Conservation (phyloP, 2,113 vertebrate species). For the Alosa alosa region DNA sequence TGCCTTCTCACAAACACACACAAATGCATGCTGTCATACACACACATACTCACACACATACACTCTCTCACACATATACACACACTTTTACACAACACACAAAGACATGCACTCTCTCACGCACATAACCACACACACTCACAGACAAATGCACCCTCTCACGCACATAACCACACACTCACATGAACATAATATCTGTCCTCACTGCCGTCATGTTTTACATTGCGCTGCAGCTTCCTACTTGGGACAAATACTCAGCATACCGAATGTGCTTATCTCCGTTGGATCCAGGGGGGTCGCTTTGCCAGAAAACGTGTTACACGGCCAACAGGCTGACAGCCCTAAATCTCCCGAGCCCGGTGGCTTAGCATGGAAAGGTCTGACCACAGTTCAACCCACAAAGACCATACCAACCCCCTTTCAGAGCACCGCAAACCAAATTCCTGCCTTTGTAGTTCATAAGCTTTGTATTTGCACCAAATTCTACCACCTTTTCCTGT, state of each 20-base stretch:
- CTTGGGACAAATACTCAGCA: constrained; percentile 52
- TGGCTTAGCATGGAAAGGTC: constrained; percentile 26
- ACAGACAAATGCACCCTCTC: background rate
- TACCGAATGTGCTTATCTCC: constrained; percentile 45
- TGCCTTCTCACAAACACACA: background rate
- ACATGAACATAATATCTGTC: background rate
- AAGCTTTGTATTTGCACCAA: constrained; percentile 5
- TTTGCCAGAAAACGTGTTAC: constrained; percentile 33
- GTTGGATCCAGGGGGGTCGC: constrained; percentile 38
- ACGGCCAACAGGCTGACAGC: constrained; percentile 17
- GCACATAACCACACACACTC: background rate
- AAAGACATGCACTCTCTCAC: background rate
- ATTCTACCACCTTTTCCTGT: background rate
- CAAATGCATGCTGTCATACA: too few relatives aligned
- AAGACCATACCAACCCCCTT: background rate
- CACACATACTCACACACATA: background rate
- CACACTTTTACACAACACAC: background rate
- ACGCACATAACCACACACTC: background rate
- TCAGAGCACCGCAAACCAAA: background rate
- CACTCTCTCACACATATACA: background rate
- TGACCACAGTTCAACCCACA: constrained; percentile 3
- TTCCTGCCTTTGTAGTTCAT: constrained; percentile 9
- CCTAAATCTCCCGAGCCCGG: constrained; percentile 40
- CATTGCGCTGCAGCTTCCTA: constrained; percentile 26
- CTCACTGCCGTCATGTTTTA: background rate